Conservation (phyloP, 2,888 invertebrate genomes). For the Ceriagrion tenellum region DNA sequence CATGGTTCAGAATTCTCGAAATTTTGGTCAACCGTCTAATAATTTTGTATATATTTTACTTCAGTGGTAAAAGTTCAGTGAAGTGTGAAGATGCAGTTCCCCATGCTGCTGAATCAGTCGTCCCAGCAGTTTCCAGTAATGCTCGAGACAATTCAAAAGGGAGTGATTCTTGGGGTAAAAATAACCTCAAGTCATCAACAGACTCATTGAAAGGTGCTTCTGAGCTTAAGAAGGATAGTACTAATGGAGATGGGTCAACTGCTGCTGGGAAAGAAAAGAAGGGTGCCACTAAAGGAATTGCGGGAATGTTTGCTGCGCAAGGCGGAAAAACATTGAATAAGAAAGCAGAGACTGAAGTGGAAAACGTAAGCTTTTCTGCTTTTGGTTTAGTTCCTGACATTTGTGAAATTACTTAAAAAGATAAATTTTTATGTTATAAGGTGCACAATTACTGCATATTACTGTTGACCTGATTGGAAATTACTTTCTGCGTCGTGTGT, state of each 20-base stretch:
- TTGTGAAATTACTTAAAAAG: too few relatives aligned
- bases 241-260: neutral
- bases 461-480: too few relatives aligned
- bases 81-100: slow-evolving; percentile 12
- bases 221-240: neutral
- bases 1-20: too few relatives aligned
- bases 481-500: too few relatives aligned
- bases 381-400: too few relatives aligned
- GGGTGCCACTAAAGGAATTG: slow-evolving; percentile 20
- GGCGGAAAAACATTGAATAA: neutral
- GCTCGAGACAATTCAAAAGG: neutral
- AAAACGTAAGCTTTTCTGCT: neutral
- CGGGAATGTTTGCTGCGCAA: slow-evolving; percentile 41
- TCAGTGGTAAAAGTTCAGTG: slow-evolving; percentile 7
- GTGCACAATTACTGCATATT: too few relatives aligned
- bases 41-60: neutral
- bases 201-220: neutral
- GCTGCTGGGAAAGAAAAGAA: neutral
- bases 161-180: neutral
- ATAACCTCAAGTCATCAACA: neutral
- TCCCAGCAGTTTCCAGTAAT: neutral
- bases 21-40: too few relatives aligned
- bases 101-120: neutral
- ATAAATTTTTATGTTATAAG: too few relatives aligned
- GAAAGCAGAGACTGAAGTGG: neutral